phyloP scores from a whole-genome alignment of 1,140 invertebrate genomes.

The Vanessa atalanta region DNA sequence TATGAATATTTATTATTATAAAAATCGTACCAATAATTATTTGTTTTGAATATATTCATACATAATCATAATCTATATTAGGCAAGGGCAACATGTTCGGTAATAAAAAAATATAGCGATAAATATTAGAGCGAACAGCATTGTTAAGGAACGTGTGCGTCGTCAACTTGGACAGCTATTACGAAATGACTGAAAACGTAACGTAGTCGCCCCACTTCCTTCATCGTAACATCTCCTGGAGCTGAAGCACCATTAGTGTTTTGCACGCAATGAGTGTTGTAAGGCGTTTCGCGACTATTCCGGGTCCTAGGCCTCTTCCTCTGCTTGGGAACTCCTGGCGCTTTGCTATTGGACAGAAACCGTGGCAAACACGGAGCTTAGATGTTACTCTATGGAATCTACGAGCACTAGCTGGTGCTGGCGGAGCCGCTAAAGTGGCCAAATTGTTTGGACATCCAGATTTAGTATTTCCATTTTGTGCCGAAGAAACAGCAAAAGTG shows the following conservation, averaged over 20 bases:
- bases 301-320: conserved; percentile 88
- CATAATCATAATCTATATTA: background rate
- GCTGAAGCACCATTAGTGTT: conserved; percentile 57
- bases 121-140: conserved; percentile 18
- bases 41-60: background rate
- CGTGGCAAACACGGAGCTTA: conserved; percentile 65
- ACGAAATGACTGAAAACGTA: conserved; percentile 72
- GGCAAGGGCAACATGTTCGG: background rate
- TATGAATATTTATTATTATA: background rate
- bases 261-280: conserved; percentile 66
- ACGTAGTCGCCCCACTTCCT: conserved; percentile 63
- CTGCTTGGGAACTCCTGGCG: conserved; percentile 91
- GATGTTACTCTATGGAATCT: conserved; percentile 69
- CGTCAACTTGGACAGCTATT: conserved; percentile 57
- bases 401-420: conserved; percentile 74
- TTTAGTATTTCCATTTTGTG: conserved; percentile 89
- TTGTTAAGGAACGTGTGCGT: conserved; percentile 26
- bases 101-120: conserved; percentile 10
- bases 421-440: conserved; percentile 87
- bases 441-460: conserved; percentile 89
- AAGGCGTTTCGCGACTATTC: conserved; percentile 85
- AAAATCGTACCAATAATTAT: background rate
- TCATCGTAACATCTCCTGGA: conserved; percentile 47
- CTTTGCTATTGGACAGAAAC: conserved; percentile 82
- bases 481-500: conserved; percentile 88